Conservation (phyloP, 2,888 invertebrate species). For the Ferrisia virgata region DNA sequence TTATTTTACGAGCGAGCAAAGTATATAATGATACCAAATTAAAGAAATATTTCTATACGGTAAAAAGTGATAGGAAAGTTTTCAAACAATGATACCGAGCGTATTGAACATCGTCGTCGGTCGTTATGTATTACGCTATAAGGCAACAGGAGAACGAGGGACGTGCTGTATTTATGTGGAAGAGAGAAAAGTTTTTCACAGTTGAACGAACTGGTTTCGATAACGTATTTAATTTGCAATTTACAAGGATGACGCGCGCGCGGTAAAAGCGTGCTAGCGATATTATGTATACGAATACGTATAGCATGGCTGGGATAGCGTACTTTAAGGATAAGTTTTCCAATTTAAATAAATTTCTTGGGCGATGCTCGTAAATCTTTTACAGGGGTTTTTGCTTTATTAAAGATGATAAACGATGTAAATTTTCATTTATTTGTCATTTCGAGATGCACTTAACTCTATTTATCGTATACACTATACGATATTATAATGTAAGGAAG, state of each 20-base stretch:
- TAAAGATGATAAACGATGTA: slow-evolving; percentile 19
- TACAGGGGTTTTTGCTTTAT: neutral
- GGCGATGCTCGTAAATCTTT: slow-evolving; percentile 8
- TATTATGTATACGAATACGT: too few relatives aligned
- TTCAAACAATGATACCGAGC: slow-evolving; percentile 17
- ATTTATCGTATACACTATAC: neutral
- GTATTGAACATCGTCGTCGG: neutral
- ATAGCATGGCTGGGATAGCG: too few relatives aligned
- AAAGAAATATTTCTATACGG: slow-evolving; percentile 17
- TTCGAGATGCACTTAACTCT: slow-evolving; percentile 16
- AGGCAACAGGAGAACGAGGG: neutral
- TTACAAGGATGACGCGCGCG: neutral
- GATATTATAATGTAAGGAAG: neutral
- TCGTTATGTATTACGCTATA: neutral
- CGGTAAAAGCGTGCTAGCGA: neutral
- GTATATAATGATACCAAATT: neutral
- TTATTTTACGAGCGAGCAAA: neutral
- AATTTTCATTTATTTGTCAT: slow-evolving; percentile 23
- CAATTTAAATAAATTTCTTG: slow-evolving; percentile 6
- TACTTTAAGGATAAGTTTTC: slow-evolving; percentile 12
- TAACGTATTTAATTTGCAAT: slow-evolving; percentile 12
- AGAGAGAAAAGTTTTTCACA: slow-evolving; percentile 8
- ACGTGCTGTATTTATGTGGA: neutral
- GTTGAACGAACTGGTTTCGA: slow-evolving; percentile 26
- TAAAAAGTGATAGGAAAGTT: slow-evolving; percentile 8